These are phyloP conservation scores for Moxostoma hubbsi DNA, from an alignment of 2,797 vertebrate species.

Conservation along the genomic window DNA sequence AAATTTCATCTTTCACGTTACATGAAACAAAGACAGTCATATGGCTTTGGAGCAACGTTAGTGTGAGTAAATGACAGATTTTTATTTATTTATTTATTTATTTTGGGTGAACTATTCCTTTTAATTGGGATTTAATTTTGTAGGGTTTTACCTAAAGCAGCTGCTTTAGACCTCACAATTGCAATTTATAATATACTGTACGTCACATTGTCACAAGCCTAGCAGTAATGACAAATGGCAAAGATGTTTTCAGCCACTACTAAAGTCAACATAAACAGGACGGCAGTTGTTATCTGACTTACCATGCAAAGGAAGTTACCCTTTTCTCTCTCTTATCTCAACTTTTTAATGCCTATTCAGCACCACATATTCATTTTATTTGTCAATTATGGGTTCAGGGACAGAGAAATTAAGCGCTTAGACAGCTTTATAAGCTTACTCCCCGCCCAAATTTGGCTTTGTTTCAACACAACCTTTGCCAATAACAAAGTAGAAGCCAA, in stretches of 20 bases:
- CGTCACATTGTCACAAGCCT: constrained; percentile 29
- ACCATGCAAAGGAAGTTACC: constrained; percentile 49
- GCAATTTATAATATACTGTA: constrained; percentile 2
- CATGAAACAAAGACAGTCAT: too few species aligned
- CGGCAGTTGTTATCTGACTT: constrained; percentile 26
- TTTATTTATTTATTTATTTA: too few species aligned
- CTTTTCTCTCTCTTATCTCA: constrained; percentile 50
- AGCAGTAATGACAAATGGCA: constrained; percentile 44
- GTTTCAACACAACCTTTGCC: constrained; percentile 74
- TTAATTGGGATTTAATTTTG: background rate
- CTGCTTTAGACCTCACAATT: constrained; percentile 15
- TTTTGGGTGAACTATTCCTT: too few species aligned
- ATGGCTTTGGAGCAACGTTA: too few species aligned
- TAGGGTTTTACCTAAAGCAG: background rate
- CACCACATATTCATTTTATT: constrained; percentile 66
- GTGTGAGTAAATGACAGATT: too few species aligned
- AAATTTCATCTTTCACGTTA: too few species aligned
- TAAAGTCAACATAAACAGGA: constrained; percentile 50
- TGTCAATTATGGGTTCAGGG: constrained; percentile 65
- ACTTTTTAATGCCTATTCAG: constrained; percentile 65
- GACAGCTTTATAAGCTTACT: constrained; percentile 58
- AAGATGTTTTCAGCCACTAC: constrained; percentile 32
- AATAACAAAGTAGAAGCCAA: constrained; percentile 85
- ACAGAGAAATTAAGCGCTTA: constrained; percentile 58
- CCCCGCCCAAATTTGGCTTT: constrained; percentile 64